Evolutionary conservation across 37 sponge, comb jelly and placozoan genomes (phyloP), one percentile per base, ranked within the genome.

Genomic region (Axinella damicornis): DNA sequence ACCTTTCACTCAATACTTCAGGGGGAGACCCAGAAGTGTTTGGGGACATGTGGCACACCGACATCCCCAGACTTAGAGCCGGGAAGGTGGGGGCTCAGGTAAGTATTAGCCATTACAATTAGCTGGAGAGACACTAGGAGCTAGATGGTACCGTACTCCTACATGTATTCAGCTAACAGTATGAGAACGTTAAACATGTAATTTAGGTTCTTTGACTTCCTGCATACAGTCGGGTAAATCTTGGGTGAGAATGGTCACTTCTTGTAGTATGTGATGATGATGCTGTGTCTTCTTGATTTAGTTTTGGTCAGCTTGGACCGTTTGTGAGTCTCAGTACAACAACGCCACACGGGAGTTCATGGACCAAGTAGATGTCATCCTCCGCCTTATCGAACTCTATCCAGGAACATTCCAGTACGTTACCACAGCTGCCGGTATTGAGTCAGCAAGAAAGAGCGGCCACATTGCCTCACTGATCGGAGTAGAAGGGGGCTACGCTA

Each of bases 401-500:
- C 63, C 93, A 9, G 36, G 25, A 16, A 65, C 76, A 34, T 93
- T 93, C 73, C 35, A 69, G 61, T 89, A 77, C 80, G 93, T 76
- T 34, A 85, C 87, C 34, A 74, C 74, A 66, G 53, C 76, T 17
- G 74, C 52, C 2, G 93, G 85, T 28, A 89, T 93, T 35, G 58
- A 63, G 24, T 25, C 33, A 13, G 73, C 84, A 25, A 58, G 74
- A 37, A 22, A 60, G 4, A 53, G 53, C 0, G 61, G 52, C 28
- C 58, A 36, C 2, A 85, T 93, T 83, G 93, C 92, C 18, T 93
- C 93, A 24, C 28, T 93, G 53, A 82, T 93, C 33, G 93, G 93
- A 32, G 82, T 93, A 37, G 93, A 93, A 73, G 93, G 93, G 77
- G 93, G 93, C 17, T 86, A 93, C 81, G 91, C 91, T 65, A 93